These are phyloP conservation scores for Pyralis farinalis DNA, from an alignment of 2,888 invertebrate species.

Conservation along the genomic window DNA sequence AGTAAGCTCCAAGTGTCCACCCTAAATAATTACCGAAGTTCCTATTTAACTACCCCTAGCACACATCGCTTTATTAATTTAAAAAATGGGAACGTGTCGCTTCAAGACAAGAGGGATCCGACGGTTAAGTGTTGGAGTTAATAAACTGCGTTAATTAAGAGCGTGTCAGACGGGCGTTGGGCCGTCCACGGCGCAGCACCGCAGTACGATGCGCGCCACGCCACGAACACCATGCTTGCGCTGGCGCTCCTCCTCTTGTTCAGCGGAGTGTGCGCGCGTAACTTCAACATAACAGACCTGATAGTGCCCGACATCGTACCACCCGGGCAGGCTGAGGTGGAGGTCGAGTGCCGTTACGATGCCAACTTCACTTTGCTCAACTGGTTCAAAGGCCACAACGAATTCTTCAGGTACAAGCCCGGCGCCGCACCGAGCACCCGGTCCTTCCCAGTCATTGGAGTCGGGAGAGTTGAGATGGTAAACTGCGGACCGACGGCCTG, in stretches of 20 bases:
- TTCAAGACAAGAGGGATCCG: slow-evolving; percentile 43
- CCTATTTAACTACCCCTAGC: slow-evolving; percentile 48
- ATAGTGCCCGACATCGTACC: slow-evolving; percentile 50
- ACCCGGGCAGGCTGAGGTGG: slow-evolving; percentile 50
- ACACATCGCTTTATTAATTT: slow-evolving; percentile 68
- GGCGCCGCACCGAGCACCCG: slow-evolving; percentile 56
- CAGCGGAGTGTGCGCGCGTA: slow-evolving; percentile 29
- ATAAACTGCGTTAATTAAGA: slow-evolving; percentile 77
- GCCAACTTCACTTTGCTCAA: slow-evolving; percentile 69
- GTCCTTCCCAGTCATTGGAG: slow-evolving; percentile 56
- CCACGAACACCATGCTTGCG: slow-evolving; percentile 56
- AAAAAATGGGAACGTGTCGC: slow-evolving; percentile 38
- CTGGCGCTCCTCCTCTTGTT: slow-evolving; percentile 34
- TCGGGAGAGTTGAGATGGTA: slow-evolving; percentile 55
- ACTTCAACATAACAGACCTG: slow-evolving; percentile 62
- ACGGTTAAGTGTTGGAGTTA: slow-evolving; percentile 75
- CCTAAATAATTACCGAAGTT: slow-evolving; percentile 25
- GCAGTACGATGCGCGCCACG: slow-evolving; percentile 61
- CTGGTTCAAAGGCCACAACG: slow-evolving; percentile 65
- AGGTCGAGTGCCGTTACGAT: slow-evolving; percentile 64
- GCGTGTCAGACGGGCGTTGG: slow-evolving; percentile 47
- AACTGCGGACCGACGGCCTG: slow-evolving; percentile 61
- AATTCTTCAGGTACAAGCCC: slow-evolving; percentile 69
- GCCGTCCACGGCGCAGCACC: slow-evolving; percentile 16
- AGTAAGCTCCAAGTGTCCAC: background rate